Evolutionary conservation across 2,113 vertebrate genomes (phyloP), one percentile per base, ranked within the genome.

Genomic region (Riparia riparia): DNA sequence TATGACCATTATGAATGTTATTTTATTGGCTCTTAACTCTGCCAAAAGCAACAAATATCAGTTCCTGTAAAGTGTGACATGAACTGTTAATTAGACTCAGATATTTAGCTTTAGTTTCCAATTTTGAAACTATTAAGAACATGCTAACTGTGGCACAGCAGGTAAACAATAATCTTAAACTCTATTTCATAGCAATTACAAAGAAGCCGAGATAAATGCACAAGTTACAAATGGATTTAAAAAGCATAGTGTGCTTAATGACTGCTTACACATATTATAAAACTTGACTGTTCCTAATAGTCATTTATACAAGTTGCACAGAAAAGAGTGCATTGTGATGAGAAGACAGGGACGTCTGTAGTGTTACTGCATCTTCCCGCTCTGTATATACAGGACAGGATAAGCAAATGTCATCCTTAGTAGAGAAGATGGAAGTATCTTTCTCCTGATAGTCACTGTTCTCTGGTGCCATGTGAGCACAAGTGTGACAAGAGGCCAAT

Each of bases 101-200:
- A 86, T 70, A 47, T 69, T 93, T 58, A 88, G 51, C 42, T 88
- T 88, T 50, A 63, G 37, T 76, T 90, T 93, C 66, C 32, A 47
- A 77, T 90, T 93, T 77, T 49, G 74, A 81, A 93, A 51, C 64
- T 53, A 56, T 77, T 81, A 78, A 17, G 49, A 72, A 51, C 26
- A 42, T 26, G 22, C 26, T 88, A 88, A 92, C 93, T 95, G 68
- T 73, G 93, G 76, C 68, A 78, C 66, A 88, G 82, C 79, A 88
- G 93, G 87, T 95, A 90, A 87, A 93, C 68, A 95, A 92, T 82
- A 84, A 82, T 63, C 45, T 93, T 63, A 82, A 89, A 66, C 31
- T 57, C 57, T 77, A 61, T 91, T 95, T 95, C 50, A 70, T 41
- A 54, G 45, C 51, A 80, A 82, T 91, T 88, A 80, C 39, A 81